Base-by-base conservation (phyloP, 2,888 invertebrate genomes). In the Nymphalis polychloros region DNA sequence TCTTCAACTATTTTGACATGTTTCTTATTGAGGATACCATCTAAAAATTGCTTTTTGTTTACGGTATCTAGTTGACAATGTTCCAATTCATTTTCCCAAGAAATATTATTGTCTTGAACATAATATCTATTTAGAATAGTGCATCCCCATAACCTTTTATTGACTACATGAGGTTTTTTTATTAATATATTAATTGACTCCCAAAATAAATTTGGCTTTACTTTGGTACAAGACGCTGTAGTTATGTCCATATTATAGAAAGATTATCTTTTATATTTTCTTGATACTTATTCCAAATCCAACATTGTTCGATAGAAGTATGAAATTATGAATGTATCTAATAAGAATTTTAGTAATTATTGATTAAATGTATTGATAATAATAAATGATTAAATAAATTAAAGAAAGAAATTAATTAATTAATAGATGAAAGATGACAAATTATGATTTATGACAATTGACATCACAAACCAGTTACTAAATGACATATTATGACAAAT, bases 81-180 rank as follows among this genome's bases (percentile, higher is more conserved):
- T 17, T 55, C 48, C 8, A 72, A 52, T 48, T 50, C 46, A n/a
- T n/a, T 17, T 23, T 73, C 70, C 64, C 67, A 70, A 20, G 65
- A 55, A 53, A 48, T 31, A 8, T 67, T 53, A 17, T 60, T 47
- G 23, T 61, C 27, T 46, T 65, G 66, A 50, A 68, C 73, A 31
- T 52, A 67, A 63, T 65, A 67, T 73, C 73, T 81, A 64, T 75
- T 76, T 77, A 87, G 80, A 67, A 83, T 72, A 78, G 87, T 93
- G 63, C 81, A 81, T 19, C 95, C 95, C 83, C 94, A 94, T 79
- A 97, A 87, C 81, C 95, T 94, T 77, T 95, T 94, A 84, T 97
- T 96, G 8, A 96, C 87, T 67, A 96, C 93, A 81, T 96, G 96
- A 63, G 96, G 95, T 82, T 95, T 95, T 66, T 87, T 90, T 68